Conservation (phyloP, 2,888 invertebrate species). For the Acrocyrtus sp. region DNA sequence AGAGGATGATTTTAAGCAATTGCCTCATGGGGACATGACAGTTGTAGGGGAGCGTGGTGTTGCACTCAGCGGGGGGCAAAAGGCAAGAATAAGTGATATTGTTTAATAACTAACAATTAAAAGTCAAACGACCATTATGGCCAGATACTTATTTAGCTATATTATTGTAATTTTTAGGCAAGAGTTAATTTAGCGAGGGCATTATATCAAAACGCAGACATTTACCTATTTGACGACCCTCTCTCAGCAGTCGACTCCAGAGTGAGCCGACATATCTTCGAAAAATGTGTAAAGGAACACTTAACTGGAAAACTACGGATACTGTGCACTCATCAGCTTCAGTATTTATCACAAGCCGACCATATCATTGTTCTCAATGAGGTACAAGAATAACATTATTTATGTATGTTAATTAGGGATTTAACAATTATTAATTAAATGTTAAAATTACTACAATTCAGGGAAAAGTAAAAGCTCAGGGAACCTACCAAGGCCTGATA, state of each 20-base stretch:
- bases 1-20: slow-evolving; percentile 64
- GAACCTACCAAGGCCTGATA: slow-evolving; percentile 72
- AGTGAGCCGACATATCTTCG: slow-evolving; percentile 89
- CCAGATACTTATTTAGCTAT: too few relatives aligned
- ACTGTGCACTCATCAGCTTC: slow-evolving; percentile 73
- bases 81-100: slow-evolving; percentile 67
- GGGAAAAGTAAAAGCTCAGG: slow-evolving; percentile 72
- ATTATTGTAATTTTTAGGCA: too few relatives aligned
- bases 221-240: slow-evolving; percentile 65
- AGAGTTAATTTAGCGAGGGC: slow-evolving; percentile 65
- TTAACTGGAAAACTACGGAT: slow-evolving; percentile 77
- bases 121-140: slow-evolving; percentile 6
- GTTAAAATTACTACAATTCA: slow-evolving; percentile 18
- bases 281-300: slow-evolving; percentile 77
- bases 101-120: neutral
- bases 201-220: slow-evolving; percentile 68
- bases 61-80: slow-evolving; percentile 70
- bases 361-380: slow-evolving; percentile 62
- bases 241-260: slow-evolving; percentile 74
- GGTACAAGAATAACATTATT: slow-evolving; percentile 18
- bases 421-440: neutral
- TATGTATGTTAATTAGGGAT: neutral
- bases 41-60: slow-evolving; percentile 71
- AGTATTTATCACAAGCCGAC: slow-evolving; percentile 65
- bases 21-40: slow-evolving; percentile 69